Conservation (phyloP, 2,888 invertebrate genomes). For the Phaedon cochleariae region DNA sequence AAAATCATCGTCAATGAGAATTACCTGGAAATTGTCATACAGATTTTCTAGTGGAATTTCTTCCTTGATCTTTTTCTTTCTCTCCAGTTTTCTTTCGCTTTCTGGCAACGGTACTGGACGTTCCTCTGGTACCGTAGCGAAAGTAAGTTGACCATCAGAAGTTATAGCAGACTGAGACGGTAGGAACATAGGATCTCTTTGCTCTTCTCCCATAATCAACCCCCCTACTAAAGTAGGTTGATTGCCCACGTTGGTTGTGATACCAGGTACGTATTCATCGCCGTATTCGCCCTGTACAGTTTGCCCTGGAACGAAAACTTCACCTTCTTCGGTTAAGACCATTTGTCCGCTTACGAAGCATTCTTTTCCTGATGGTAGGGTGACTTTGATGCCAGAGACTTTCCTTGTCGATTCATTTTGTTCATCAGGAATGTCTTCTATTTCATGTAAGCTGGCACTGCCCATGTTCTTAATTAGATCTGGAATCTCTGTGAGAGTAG, state of each 20-base stretch:
- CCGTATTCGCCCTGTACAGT: slow-evolving; percentile 75
- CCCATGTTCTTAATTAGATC: slow-evolving; percentile 70
- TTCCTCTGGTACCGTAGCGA: slow-evolving; percentile 58
- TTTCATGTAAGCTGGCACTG: slow-evolving; percentile 67
- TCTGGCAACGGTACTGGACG: slow-evolving; percentile 54
- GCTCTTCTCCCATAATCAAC: slow-evolving; percentile 70
- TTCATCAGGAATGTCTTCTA: slow-evolving; percentile 61
- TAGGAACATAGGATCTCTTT: slow-evolving; percentile 71
- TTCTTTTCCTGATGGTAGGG: slow-evolving; percentile 72
- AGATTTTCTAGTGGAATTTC: too few relatives aligned
- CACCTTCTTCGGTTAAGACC: slow-evolving; percentile 74
- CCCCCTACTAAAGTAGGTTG: slow-evolving; percentile 79
- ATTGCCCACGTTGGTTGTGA: slow-evolving; percentile 73
- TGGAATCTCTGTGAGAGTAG: slow-evolving; percentile 71
- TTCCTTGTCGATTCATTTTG: slow-evolving; percentile 44
- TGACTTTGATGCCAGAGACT: slow-evolving; percentile 57
- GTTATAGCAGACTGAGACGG: slow-evolving; percentile 75
- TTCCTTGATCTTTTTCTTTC: slow-evolving; percentile 41
- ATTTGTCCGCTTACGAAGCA: slow-evolving; percentile 78
- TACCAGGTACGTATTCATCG: slow-evolving; percentile 75
- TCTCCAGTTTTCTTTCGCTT: slow-evolving; percentile 45
- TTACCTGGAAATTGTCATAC: slow-evolving; percentile 44
- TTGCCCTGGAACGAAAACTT: slow-evolving; percentile 79
- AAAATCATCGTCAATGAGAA: slow-evolving; percentile 35
- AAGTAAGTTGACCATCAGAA: slow-evolving; percentile 59